These are phyloP conservation scores for Catharus fuscescens DNA, from an alignment of 2,113 vertebrate species.

Conservation along the genomic window DNA sequence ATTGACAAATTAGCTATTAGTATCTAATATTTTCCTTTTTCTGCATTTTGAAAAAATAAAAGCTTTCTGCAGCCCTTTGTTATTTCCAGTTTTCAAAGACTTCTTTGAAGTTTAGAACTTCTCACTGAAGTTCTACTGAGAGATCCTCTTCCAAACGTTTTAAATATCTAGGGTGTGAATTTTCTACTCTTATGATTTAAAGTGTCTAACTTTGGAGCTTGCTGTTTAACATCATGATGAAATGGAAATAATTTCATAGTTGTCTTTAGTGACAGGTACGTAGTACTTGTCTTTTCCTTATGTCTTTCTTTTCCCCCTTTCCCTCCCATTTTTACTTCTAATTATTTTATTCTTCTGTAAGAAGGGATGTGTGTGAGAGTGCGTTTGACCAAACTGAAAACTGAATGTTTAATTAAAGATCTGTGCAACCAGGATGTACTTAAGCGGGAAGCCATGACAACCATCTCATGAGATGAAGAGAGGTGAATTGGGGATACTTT, in stretches of 20 bases:
- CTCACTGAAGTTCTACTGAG: background rate
- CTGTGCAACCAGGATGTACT: background rate
- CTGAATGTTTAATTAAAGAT: background rate
- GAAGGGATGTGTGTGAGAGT: no score
- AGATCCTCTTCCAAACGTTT: background rate
- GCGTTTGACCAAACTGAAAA: background rate
- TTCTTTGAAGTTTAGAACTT: background rate
- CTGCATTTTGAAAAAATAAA: background rate
- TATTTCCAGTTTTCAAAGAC: background rate
- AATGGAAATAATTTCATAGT: background rate
- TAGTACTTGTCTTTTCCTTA: background rate
- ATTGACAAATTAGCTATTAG: background rate
- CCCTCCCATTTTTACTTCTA: background rate
- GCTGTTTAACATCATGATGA: background rate
- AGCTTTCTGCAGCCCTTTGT: background rate
- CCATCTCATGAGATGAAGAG: background rate
- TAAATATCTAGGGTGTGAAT: background rate
- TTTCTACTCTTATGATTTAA: background rate
- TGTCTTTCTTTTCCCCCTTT: rapidly evolving
- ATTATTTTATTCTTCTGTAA: background rate
- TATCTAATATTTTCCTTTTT: background rate
- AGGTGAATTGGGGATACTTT: background rate
- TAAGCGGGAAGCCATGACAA: rapidly evolving
- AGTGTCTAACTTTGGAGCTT: background rate
- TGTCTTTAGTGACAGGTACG: background rate